A percentile compares a stretch with the other conserved stretches of the same genome.
Conservation (phyloP, 1,140 invertebrate species). For the Phymorhynchus buccinoides region DNA sequence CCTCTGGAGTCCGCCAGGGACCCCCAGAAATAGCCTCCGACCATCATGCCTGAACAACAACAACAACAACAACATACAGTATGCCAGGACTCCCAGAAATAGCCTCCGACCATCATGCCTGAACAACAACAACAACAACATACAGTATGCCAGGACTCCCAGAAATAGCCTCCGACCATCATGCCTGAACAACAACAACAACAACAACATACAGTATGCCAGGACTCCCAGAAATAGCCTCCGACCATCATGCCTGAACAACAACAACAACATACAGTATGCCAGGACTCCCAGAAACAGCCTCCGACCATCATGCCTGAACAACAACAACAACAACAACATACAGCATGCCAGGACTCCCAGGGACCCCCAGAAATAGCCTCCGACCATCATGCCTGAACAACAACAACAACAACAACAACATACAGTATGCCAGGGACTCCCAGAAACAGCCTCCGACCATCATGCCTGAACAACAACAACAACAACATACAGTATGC, state of each 20-base stretch:
- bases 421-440: not conserved
- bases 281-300: too few species aligned
- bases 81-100: too few species aligned
- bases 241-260: not conserved
- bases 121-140: not conserved
- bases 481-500: not conserved
- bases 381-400: not conserved
- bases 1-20: constrained; percentile 90
- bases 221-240: not conserved
- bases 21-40: constrained; percentile 92
- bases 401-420: not conserved
- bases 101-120: not conserved
- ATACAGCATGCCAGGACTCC: not conserved
- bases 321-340: not conserved
- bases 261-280: not conserved
- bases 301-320: not conserved
- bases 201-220: not conserved
- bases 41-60: constrained; percentile 88
- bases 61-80: constrained; percentile 57
- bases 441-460: not conserved
- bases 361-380: not conserved
- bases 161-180: not conserved
- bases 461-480: not conserved
- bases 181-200: not conserved
- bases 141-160: not conserved